These are phyloP conservation scores for Tetanocera ferruginea DNA, from an alignment of 2,888 invertebrate species.

Conservation along the genomic window DNA sequence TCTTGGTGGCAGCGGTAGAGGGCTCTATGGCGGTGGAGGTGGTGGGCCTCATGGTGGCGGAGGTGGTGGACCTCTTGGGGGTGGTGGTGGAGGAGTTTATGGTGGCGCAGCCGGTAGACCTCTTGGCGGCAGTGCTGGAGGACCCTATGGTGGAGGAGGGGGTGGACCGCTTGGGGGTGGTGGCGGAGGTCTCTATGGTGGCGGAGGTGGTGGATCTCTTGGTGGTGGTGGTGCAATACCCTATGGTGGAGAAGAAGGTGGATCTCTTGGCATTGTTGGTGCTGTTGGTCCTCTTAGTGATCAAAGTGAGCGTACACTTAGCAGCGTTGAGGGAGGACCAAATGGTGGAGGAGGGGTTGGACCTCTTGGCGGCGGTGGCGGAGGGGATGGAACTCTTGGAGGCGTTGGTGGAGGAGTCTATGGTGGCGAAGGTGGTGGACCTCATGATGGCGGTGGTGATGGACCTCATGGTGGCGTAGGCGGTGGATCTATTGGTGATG, in stretches of 20 bases:
- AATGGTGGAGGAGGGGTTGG: neutral
- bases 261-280: neutral
- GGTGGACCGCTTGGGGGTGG: slow-evolving; percentile 25
- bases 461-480: slow-evolving; percentile 19
- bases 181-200: slow-evolving; percentile 9
- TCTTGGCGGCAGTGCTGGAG: slow-evolving; percentile 15
- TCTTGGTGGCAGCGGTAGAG: slow-evolving; percentile 19
- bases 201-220: neutral
- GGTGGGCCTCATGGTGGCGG: slow-evolving; percentile 21
- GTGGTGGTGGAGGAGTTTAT: neutral
- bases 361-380: neutral
- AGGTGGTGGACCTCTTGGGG: slow-evolving; percentile 9
- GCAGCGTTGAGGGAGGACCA: neutral
- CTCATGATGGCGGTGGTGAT: slow-evolving; percentile 11
- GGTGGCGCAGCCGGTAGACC: slow-evolving; percentile 18
- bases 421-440: slow-evolving; percentile 21
- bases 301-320: neutral
- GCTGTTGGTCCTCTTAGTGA: slow-evolving; percentile 3
- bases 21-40: slow-evolving; percentile 12
- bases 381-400: neutral
- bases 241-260: slow-evolving; percentile 11
- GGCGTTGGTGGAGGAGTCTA: neutral
- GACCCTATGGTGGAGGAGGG: slow-evolving; percentile 13
- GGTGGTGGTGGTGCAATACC: slow-evolving; percentile 20
- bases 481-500: slow-evolving; percentile 6